Conservation (phyloP, 2,888 invertebrate genomes). For the Lepidonotus clava region DNA sequence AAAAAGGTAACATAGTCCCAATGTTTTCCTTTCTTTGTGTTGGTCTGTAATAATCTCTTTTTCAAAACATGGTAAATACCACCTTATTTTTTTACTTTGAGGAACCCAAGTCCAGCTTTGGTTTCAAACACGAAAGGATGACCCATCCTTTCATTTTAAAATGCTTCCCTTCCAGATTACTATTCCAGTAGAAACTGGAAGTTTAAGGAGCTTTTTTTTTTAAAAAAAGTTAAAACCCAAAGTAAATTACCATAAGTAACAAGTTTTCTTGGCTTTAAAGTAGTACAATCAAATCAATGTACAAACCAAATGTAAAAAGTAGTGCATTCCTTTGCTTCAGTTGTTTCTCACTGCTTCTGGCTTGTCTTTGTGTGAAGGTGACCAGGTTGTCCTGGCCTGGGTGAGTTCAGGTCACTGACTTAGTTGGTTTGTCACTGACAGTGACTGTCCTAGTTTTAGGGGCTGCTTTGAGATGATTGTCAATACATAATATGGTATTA, state of each 20-base stretch:
- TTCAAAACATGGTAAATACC: conserved; percentile 1
- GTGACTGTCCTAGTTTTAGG: neutral
- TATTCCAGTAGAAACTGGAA: too few relatives aligned
- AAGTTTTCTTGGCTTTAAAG: too few relatives aligned
- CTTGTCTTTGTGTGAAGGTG: neutral
- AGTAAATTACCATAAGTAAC: too few relatives aligned
- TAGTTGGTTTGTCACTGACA: neutral
- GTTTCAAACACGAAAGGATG: conserved; percentile 15
- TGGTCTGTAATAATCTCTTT: neutral
- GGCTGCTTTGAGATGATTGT: neutral
- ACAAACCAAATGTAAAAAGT: neutral
- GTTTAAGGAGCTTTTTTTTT: too few relatives aligned
- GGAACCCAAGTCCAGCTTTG: conserved; percentile 52
- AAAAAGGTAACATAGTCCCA: neutral
- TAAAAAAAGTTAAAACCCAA: too few relatives aligned
- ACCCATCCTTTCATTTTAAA: neutral
- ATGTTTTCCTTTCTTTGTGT: too few relatives aligned
- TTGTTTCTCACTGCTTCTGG: neutral
- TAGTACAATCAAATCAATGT: neutral
- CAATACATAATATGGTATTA: neutral
- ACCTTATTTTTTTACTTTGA: neutral
- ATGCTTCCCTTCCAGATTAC: conserved; percentile 5
- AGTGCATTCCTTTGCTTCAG: neutral
- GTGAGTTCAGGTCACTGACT: neutral
- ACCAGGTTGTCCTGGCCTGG: neutral